phyloP scores from a whole-genome alignment of 1,140 invertebrate genomes.

The Zophobas atratus region DNA sequence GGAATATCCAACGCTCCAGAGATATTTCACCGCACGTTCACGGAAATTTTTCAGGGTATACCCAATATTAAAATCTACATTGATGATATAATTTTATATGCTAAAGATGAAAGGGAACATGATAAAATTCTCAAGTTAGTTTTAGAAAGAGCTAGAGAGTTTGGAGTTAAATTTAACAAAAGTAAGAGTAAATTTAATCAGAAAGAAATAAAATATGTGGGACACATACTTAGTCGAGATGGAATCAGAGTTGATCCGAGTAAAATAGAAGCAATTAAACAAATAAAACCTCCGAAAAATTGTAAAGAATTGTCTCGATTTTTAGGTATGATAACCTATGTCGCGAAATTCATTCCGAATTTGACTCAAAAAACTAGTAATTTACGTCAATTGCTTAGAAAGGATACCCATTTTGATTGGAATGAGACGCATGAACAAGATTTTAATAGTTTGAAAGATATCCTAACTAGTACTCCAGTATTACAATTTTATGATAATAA shows the following conservation, averaged over 20 bases:
- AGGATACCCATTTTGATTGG: too few species aligned
- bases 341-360: too few species aligned
- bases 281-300: conserved; percentile 58
- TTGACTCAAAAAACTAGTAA: too few species aligned
- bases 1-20: conserved; percentile 60
- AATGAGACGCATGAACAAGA: too few species aligned
- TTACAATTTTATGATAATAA: too few species aligned
- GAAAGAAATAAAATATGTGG: conserved; percentile 9
- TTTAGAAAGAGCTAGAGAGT: conserved; percentile 51
- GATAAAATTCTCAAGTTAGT: conserved; percentile 49
- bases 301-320: conserved; percentile 61
- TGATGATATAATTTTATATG: conserved; percentile 49
- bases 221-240: neutral
- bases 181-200: conserved; percentile 51
- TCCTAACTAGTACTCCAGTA: too few species aligned
- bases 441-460: too few species aligned
- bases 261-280: conserved; percentile 56
- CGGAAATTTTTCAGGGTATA: conserved; percentile 46
- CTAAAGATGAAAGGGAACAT: conserved; percentile 17
- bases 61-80: conserved; percentile 53
- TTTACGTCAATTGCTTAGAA: too few species aligned
- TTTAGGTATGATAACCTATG: conserved; percentile 48
- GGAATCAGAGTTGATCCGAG: conserved; percentile 30
- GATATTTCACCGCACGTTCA: conserved; percentile 55
- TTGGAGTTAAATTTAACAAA: conserved; percentile 59